Base-by-base conservation (phyloP, 2,797 vertebrate species). In the Melanotaenia nigrans region DNA sequence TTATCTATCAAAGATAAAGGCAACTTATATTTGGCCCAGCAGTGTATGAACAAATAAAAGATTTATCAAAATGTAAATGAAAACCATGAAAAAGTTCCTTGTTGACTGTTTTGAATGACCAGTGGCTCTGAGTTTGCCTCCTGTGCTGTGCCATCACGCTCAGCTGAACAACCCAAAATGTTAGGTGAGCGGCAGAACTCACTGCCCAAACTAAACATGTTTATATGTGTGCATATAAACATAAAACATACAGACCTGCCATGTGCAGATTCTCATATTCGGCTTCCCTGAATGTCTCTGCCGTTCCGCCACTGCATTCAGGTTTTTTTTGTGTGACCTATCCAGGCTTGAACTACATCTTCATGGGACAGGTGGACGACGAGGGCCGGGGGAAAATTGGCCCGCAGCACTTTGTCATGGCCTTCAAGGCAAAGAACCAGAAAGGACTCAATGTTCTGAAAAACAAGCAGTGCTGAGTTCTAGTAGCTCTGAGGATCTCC, bases 291-390 rank as follows among this genome's bases (percentile, higher is more conserved):
- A 94, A 95, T 94, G 94, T 93, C 91, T 95, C 93, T 93, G 93
- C 91, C 90, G 84, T 87, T 88, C 87, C 75, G 92, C 90, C 92
- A 92, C 94, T 94, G 94, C 94, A 95, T 95, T 95, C 93, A 95
- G 93, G 92, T 88, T 85, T 84, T 90, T 70, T 95, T n/a, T 95
- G 93, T 95, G 92, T 94, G 90, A 84, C 90, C 83, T 91, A 90
- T 80, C 73, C 87, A 99, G 98, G 98, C 91, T 92, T 98, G 89
- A 99, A 97, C 94, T 99, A 99, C 92, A 90, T 99, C 90, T 96
- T 99, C 90, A 99, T 98, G 98, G 98, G 98, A 71, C 95, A 96
- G 71, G 96, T 95, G 68, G 96, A 97, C 55, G 97, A 97, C 49
- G 96, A 99, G 0, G 97, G 98, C 4, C 93, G 93, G 64, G 98